phyloP scores from a whole-genome alignment of 2,888 invertebrate species.

The Ischnus inquisitorius region DNA sequence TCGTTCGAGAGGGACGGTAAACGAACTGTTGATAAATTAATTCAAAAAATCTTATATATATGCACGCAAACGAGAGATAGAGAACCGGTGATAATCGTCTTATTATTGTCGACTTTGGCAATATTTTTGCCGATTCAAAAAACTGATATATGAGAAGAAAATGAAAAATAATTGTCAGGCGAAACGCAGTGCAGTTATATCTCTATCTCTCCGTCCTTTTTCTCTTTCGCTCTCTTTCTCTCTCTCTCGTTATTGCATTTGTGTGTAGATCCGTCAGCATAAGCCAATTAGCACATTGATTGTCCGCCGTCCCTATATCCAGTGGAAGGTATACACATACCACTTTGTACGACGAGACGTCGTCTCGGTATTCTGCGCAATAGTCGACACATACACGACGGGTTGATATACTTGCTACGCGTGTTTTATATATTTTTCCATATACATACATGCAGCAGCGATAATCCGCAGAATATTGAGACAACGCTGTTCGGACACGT shows the following conservation, averaged over 20 bases:
- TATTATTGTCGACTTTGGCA: not conserved
- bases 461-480: constrained; percentile 62
- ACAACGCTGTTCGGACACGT: constrained; percentile 45
- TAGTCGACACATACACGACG: constrained; percentile 49
- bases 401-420: constrained; percentile 3
- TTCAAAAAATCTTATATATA: not conserved
- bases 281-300: constrained; percentile 76
- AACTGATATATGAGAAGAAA: not conserved
- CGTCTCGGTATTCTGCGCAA: constrained; percentile 63
- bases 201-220: constrained; percentile 37
- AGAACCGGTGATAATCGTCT: constrained; percentile 9
- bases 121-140: not conserved
- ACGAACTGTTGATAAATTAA: constrained; percentile 9
- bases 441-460: not conserved
- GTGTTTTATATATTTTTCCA: not conserved
- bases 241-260: constrained; percentile 65
- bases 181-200: constrained; percentile 52
- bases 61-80: constrained; percentile 42
- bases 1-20: constrained; percentile 2
- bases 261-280: constrained; percentile 70
- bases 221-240: constrained; percentile 42
- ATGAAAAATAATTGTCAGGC: constrained; percentile 4
- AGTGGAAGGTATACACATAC: constrained; percentile 38
- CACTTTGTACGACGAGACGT: constrained; percentile 51
- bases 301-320: constrained; percentile 59